Percentiles rank a stretch among this genome's conserved stretches.
phyloP scores from a whole-genome alignment of 2,888 invertebrate species.

The Oxycera nigricornis region DNA sequence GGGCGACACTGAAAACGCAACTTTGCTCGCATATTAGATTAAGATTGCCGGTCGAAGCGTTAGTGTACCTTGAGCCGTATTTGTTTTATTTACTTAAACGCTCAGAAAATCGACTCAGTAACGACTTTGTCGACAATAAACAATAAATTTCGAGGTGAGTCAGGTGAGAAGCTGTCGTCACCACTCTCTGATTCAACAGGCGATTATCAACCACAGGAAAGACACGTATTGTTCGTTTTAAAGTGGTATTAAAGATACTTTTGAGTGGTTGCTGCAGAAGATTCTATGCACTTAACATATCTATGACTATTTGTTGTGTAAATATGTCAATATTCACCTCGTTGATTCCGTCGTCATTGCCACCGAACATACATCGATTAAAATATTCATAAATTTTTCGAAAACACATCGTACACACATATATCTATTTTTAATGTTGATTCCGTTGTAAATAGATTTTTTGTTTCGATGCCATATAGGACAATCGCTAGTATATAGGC shows the following conservation, averaged over 20 bases:
- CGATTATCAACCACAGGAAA: no score
- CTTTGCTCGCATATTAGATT: neutral
- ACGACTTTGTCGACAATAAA: neutral
- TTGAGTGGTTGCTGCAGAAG: no score
- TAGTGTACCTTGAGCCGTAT: neutral
- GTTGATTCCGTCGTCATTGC: constrained; percentile 54
- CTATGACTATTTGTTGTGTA: no score
- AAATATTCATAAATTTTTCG: constrained; percentile 48
- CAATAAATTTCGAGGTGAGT: neutral
- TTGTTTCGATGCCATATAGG: neutral
- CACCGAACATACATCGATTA: constrained; percentile 50
- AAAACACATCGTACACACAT: constrained; percentile 46
- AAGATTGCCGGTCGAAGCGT: neutral
- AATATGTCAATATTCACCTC: constrained; percentile 60
- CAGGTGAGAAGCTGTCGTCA: neutral
- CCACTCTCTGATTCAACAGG: neutral
- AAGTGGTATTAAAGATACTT: no score
- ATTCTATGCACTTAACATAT: no score
- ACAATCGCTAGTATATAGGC: neutral
- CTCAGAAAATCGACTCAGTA: neutral
- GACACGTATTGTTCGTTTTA: no score
- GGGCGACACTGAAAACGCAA: neutral
- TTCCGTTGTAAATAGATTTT: neutral
- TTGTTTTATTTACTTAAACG: neutral
- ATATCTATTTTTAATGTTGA: neutral